Percentiles rank a stretch among this genome's conserved stretches.
Conservation (phyloP, 2,113 vertebrate species). For the Ammospiza caudacuta region DNA sequence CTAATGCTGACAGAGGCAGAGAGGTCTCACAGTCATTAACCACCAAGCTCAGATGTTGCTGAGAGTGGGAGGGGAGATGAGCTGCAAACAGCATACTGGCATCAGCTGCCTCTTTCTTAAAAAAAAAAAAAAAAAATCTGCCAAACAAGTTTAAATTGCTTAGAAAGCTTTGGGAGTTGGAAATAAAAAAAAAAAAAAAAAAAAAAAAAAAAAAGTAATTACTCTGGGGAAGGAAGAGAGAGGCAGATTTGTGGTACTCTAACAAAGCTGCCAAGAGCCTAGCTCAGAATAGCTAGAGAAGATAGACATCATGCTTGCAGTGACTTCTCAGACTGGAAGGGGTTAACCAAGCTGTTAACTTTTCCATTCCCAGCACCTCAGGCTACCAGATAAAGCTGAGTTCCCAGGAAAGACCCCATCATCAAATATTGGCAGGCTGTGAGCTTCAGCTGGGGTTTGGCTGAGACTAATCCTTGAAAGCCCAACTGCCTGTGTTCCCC, state of each 20-base stretch:
- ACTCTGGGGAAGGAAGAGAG: not conserved
- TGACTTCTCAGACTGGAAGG: not conserved
- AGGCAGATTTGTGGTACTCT: not conserved
- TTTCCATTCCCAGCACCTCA: not conserved
- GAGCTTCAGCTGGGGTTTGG: not conserved
- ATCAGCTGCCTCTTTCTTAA: constrained; percentile 2
- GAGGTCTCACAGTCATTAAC: constrained; percentile 8
- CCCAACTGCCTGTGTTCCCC: not conserved
- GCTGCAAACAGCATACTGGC: not conserved
- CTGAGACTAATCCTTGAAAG: not conserved
- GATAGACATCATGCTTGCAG: not conserved
- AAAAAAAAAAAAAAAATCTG: not conserved
- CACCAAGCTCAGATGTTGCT: constrained; percentile 1
- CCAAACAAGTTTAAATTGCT: not conserved
- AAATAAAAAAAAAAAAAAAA: not conserved
- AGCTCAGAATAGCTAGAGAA: not conserved
- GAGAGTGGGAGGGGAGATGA: constrained; percentile 4
- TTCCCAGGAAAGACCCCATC: not conserved
- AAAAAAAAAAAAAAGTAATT: not conserved
- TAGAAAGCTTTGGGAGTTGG: not conserved
- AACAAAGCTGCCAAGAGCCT: not conserved
- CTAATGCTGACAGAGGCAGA: not conserved
- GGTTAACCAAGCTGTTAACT: not conserved
- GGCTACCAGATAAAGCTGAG: not conserved
- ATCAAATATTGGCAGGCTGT: not conserved